These are phyloP conservation scores for Bombus balteatus DNA, from an alignment of 1,140 invertebrate genomes.

Conservation along the genomic window DNA sequence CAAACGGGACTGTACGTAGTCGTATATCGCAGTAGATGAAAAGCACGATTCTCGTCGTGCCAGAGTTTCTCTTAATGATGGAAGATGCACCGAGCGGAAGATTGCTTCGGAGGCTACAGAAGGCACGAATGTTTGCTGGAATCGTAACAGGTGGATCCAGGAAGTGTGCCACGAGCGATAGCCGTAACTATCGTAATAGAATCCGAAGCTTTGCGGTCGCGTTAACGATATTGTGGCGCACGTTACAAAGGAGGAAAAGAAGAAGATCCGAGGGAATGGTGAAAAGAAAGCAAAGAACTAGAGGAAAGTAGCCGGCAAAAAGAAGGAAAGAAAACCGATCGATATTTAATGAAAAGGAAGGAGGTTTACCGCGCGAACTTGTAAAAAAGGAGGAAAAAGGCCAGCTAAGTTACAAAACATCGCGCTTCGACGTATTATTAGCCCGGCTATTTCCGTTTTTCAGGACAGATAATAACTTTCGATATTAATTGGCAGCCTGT, in stretches of 20 bases:
- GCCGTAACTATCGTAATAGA: background rate
- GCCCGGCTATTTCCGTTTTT: conserved; percentile 23
- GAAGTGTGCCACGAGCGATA: background rate
- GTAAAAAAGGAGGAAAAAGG: background rate
- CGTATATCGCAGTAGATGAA: too few species aligned
- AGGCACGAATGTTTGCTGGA: background rate
- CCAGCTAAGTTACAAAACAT: conserved; percentile 6
- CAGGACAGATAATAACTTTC: conserved; percentile 47
- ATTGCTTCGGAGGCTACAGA: too few species aligned
- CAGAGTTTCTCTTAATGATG: too few species aligned
- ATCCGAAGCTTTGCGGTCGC: background rate
- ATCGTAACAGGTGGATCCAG: background rate
- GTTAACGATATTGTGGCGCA: background rate
- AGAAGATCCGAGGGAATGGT: background rate
- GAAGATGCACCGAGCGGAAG: background rate
- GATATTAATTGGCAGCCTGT: conserved; percentile 28
- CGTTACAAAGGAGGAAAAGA: background rate
- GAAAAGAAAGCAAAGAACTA: background rate
- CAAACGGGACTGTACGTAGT: too few species aligned
- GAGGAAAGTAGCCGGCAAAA: background rate
- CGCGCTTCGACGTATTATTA: conserved; percentile 13
- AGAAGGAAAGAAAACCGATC: background rate
- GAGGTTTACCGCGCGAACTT: background rate
- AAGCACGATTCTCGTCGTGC: too few species aligned
- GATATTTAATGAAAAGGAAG: background rate